Evolutionary conservation across 2,113 vertebrate genomes (phyloP), one percentile per base, ranked within the genome.

Genomic region (Ctenodactylus gundi): DNA sequence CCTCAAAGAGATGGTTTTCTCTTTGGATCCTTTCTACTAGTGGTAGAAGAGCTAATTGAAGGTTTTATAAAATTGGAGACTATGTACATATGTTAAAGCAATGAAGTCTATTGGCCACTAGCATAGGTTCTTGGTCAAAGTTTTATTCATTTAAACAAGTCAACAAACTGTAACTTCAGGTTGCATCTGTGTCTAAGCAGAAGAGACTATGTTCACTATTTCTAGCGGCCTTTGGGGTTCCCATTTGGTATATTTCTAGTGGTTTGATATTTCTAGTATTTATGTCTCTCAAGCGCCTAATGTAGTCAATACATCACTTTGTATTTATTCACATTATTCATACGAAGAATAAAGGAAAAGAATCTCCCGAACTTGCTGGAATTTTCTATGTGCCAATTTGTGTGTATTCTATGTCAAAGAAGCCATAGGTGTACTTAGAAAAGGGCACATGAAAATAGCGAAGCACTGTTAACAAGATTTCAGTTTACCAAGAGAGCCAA

Each of bases 71-170:
- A 23, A 41, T 39, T 83, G 57, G 36, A 76, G 73, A 65, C 46
- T 41, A 68, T 14, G 4, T 57, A 46, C 17, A 20, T 39, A 57
- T 68, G 62, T 77, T 53, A 86, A 70, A 81, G 76, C 6, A 68
- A 21, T 34, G 21, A 4, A 64, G 57, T 82, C 65, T 62, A 34
- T 27, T 84, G 41, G 44, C 36, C 39, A 86, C 18, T 25, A 76
- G 14, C n/a, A 53, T 7, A 34, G 34, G 20, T 41, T 76, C 46
- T 84, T 68, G 21, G 51, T 67, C 12, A 76, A 88, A 60, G 31
- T 86, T 95, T 93, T 76, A 91, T 44, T 95, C n/a, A 64, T 13
- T 85, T 90, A 84, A 88, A 60, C 7, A 90, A 82, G 49, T 78
- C 21, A 88, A 57, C 2, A 57, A 86, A 68, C 12, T 72, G 23